Conservation (phyloP, 2,888 invertebrate genomes). For the Eupithecia abbreviata region DNA sequence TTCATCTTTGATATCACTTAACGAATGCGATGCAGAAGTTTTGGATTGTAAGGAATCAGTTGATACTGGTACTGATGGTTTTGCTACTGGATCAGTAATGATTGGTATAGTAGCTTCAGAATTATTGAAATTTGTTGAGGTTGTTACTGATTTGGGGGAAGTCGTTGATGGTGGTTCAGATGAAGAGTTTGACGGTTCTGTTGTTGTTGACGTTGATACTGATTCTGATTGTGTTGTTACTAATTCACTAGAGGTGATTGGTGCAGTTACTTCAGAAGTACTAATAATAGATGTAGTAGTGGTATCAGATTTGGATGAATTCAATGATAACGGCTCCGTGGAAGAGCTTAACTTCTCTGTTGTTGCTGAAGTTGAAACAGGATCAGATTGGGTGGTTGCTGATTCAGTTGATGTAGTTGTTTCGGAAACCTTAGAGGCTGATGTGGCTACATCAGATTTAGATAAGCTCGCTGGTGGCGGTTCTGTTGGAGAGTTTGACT, state of each 20-base stretch:
- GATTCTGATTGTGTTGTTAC: neutral
- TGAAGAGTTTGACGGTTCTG: neutral
- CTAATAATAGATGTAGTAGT: neutral
- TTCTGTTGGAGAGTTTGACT: neutral
- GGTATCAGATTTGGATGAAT: neutral
- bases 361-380: neutral
- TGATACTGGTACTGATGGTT: neutral
- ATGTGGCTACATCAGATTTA: constrained; percentile 1
- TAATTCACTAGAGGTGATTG: neutral
- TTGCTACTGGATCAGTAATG: neutral
- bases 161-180: neutral
- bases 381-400: neutral
- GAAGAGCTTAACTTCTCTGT: neutral
- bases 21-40: neutral
- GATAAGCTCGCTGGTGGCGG: neutral
- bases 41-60: neutral
- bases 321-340: neutral
- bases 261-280: neutral
- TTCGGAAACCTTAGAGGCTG: neutral
- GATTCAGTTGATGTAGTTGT: neutral
- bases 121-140: constrained; percentile 2
- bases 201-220: neutral
- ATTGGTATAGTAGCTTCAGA: neutral
- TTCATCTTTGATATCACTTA: neutral
- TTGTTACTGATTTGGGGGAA: neutral